Conservation (phyloP, 2,888 invertebrate species). For the Cabera pusaria region DNA sequence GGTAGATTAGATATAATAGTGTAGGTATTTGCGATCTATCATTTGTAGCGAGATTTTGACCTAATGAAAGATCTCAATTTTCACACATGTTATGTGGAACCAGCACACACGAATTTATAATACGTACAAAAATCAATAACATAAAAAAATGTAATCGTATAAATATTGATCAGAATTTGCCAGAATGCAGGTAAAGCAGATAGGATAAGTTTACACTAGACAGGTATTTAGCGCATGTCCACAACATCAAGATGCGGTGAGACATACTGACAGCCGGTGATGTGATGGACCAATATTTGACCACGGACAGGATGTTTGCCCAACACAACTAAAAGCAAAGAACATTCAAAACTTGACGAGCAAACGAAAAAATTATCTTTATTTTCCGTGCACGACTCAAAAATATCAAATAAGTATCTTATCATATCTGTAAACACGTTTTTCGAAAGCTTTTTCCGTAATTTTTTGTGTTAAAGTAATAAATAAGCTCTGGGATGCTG, state of each 20-base stretch:
- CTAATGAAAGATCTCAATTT: too few relatives aligned
- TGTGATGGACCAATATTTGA: conserved; percentile 69
- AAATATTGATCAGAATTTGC: too few relatives aligned
- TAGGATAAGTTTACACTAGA: conserved; percentile 40
- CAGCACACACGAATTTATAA: too few relatives aligned
- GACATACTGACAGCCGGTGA: conserved; percentile 44
- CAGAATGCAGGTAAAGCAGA: too few relatives aligned
- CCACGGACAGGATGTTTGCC: conserved; percentile 73
- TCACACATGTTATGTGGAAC: too few relatives aligned
- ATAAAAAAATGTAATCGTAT: too few relatives aligned
- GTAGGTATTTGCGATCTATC: too few relatives aligned
- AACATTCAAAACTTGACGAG: conserved; percentile 60
- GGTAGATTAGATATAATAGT: too few relatives aligned
- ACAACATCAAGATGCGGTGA: conserved; percentile 55
- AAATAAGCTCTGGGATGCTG: conserved; percentile 64
- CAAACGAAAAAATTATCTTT: conserved; percentile 54
- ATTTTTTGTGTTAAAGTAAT: conserved; percentile 55
- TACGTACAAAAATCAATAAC: too few relatives aligned
- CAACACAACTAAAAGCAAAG: conserved; percentile 69
- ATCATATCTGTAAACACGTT: conserved; percentile 50
- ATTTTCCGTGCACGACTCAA: conserved; percentile 39
- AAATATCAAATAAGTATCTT: conserved; percentile 49
- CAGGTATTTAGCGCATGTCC: conserved; percentile 64
- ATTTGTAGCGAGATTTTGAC: too few relatives aligned
- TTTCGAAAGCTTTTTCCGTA: conserved; percentile 40